Evolutionary conservation across 2,888 invertebrate species (phyloP).

Genomic region (Troides aeacus): DNA sequence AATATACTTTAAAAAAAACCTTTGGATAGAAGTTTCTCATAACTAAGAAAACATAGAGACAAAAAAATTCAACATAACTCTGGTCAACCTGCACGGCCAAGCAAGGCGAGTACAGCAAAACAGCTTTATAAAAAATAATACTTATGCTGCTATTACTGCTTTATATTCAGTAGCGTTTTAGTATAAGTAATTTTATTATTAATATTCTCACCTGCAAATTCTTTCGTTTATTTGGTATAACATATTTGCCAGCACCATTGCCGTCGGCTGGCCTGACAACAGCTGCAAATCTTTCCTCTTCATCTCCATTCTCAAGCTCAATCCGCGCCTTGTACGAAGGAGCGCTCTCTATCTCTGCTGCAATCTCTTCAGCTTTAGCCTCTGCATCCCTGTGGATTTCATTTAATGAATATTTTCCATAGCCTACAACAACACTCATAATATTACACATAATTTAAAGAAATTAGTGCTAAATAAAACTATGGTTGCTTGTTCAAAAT

Average conservation of each 20-base stretch:
- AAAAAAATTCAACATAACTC: too few relatives aligned
- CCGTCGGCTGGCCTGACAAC: conserved; percentile 83
- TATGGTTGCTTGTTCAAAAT: too few relatives aligned
- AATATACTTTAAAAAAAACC: too few relatives aligned
- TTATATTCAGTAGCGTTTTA: too few relatives aligned
- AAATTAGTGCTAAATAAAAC: too few relatives aligned
- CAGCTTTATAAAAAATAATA: neutral
- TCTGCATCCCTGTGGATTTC: conserved; percentile 81
- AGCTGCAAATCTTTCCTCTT: conserved; percentile 92
- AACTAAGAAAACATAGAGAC: too few relatives aligned
- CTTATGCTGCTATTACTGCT: too few relatives aligned
- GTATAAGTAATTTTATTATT: neutral
- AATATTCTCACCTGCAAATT: conserved; percentile 67
- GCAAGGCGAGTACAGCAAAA: neutral
- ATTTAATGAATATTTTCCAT: too few relatives aligned
- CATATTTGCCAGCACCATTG: conserved; percentile 82
- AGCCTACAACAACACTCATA: too few relatives aligned
- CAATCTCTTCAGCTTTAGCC: conserved; percentile 93
- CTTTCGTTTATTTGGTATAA: conserved; percentile 90
- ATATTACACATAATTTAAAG: too few relatives aligned
- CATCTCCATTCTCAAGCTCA: conserved; percentile 95
- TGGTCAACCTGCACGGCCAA: neutral
- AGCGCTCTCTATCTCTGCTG: conserved; percentile 94
- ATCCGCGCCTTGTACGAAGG: conserved; percentile 89
- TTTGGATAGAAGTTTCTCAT: too few relatives aligned